Evolutionary conservation across 2,888 invertebrate genomes (phyloP).

Genomic region (Pteria penguin): DNA sequence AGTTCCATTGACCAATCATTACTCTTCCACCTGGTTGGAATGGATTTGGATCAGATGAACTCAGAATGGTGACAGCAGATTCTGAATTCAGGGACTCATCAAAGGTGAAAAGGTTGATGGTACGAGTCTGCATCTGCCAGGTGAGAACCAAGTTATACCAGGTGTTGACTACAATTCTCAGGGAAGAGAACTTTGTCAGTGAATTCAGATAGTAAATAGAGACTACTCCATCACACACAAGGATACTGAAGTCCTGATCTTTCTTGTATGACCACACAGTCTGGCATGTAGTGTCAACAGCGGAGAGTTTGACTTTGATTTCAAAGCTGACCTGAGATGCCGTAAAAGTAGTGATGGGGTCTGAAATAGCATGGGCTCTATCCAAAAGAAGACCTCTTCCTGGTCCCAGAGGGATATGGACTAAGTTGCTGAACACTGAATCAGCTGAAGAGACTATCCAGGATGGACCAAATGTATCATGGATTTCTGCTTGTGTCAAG

Average conservation of each 20-base stretch:
- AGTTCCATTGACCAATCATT: conserved; percentile 58
- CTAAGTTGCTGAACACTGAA: conserved; percentile 41
- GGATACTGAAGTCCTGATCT: conserved; percentile 34
- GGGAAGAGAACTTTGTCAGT: conserved; percentile 26
- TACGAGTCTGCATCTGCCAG: conserved; percentile 47
- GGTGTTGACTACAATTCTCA: conserved; percentile 43
- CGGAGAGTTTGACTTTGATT: conserved; percentile 55
- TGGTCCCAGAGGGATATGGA: conserved; percentile 30
- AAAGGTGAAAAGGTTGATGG: conserved; percentile 48
- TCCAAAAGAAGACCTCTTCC: conserved; percentile 51
- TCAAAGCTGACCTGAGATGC: conserved; percentile 58
- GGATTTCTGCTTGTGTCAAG: conserved; percentile 47
- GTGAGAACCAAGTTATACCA: conserved; percentile 66
- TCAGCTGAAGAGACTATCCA: conserved; percentile 45
- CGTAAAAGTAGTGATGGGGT: conserved; percentile 49
- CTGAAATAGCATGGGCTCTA: conserved; percentile 44
- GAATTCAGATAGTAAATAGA: conserved; percentile 34
- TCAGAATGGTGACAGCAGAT: conserved; percentile 31
- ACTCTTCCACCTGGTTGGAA: conserved; percentile 60
- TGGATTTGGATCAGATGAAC: conserved; percentile 16
- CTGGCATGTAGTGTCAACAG: conserved; percentile 40
- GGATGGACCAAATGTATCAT: conserved; percentile 52
- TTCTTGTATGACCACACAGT: conserved; percentile 60
- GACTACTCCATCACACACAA: conserved; percentile 49
- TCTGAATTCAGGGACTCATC: conserved; percentile 37